Evolutionary conservation across 2,888 invertebrate species (phyloP).

Genomic region (Tupiocoris notatus): DNA sequence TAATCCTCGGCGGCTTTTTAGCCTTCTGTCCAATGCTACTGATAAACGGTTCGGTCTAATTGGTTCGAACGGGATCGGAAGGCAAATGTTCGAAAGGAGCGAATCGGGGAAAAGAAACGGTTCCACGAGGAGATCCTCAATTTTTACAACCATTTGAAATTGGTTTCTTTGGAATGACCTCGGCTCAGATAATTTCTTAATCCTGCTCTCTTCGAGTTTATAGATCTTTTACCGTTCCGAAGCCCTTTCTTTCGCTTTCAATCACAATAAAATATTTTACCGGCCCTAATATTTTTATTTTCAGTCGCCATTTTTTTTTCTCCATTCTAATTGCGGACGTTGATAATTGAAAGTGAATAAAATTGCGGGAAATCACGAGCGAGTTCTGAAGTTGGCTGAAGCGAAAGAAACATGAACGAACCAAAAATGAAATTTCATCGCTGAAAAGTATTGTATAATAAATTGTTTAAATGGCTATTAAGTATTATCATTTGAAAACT

Average conservation of each 20-base stretch:
- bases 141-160: background rate
- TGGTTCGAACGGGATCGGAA: slow-evolving; percentile 10
- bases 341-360: too few relatives aligned
- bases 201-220: background rate
- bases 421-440: too few relatives aligned
- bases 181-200: background rate
- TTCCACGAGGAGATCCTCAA: too few relatives aligned
- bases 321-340: too few relatives aligned
- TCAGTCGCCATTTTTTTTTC: too few relatives aligned
- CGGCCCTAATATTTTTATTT: background rate
- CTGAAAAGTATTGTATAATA: too few relatives aligned
- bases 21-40: background rate
- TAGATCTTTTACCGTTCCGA: background rate
- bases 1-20: slow-evolving; percentile 18
- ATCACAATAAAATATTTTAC: background rate
- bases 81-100: background rate
- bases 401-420: too few relatives aligned
- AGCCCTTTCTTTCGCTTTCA: background rate
- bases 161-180: background rate
- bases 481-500: too few relatives aligned
- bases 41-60: slow-evolving; percentile 21
- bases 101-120: background rate
- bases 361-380: too few relatives aligned
- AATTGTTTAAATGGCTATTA: too few relatives aligned
- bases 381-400: too few relatives aligned